These are phyloP conservation scores for Galago senegalensis DNA, from an alignment of 2,797 vertebrate species.

Conservation along the genomic window DNA sequence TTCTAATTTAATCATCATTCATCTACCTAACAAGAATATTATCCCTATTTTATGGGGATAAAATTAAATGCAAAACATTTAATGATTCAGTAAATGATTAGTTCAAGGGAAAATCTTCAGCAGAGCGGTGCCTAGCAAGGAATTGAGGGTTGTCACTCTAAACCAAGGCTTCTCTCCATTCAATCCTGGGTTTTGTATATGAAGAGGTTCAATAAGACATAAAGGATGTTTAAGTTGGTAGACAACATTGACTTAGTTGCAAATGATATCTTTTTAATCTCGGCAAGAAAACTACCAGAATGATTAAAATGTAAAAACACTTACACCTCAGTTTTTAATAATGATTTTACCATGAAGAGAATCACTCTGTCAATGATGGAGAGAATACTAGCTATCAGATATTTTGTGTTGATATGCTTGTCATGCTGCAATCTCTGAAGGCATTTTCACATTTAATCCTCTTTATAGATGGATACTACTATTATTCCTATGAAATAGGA, in stretches of 20 bases:
- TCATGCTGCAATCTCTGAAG: not conserved
- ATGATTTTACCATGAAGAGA: not conserved
- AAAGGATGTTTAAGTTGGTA: not conserved
- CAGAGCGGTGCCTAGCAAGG: not conserved
- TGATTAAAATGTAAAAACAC: conserved; percentile 42
- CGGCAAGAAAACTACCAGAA: not conserved
- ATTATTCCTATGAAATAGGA: not conserved
- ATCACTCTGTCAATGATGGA: not conserved
- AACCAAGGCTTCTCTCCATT: not conserved
- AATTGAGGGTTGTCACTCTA: not conserved
- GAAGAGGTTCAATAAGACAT: not conserved
- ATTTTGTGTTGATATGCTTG: not conserved
- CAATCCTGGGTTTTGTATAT: not conserved
- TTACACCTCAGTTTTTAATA: not conserved
- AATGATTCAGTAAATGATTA: not conserved
- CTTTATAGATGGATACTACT: not conserved
- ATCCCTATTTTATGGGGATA: not conserved
- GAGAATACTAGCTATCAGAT: not conserved
- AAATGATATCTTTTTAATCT: conserved; percentile 5
- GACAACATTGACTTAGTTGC: not conserved
- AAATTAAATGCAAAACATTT: conserved; percentile 5
- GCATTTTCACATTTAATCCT: not conserved
- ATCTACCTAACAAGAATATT: not conserved
- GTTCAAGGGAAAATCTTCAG: not conserved
- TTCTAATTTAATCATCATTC: not conserved